Conservation (phyloP, 1,140 invertebrate species). For the Anagrus nilaparvatae region DNA sequence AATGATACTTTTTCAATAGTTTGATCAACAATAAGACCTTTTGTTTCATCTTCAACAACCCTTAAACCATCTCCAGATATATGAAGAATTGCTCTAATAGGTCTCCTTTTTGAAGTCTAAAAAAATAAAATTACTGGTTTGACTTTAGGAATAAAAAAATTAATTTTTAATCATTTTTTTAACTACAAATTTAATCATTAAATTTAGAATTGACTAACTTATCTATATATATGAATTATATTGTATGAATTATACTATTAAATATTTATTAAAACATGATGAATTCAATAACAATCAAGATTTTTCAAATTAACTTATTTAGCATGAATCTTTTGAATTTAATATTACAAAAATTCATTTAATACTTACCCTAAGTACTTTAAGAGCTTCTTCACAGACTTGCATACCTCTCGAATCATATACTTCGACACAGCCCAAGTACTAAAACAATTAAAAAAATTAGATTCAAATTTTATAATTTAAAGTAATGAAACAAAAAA, state of each 20-base stretch:
- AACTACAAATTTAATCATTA: background rate
- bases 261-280: no score
- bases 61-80: constrained; percentile 94
- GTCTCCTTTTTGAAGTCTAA: constrained; percentile 77
- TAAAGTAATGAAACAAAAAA: background rate
- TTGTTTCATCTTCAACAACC: constrained; percentile 97
- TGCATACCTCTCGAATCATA: constrained; percentile 99
- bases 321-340: background rate
- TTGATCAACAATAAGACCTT: constrained; percentile 98
- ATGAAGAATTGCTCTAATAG: constrained; percentile 83
- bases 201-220: background rate
- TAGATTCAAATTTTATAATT: constrained; percentile 6
- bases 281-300: no score
- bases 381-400: constrained; percentile 97
- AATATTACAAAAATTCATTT: background rate
- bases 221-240: no score
- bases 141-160: no score
- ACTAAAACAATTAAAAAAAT: constrained; percentile 48
- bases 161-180: background rate
- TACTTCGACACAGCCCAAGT: constrained; percentile 97
- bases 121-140: no score
- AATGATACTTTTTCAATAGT: constrained; percentile 99
- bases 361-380: constrained; percentile 72
- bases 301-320: no score
- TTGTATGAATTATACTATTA: no score